Conservation (phyloP, 2,113 vertebrate species). For the Chaenogobius annularis region DNA sequence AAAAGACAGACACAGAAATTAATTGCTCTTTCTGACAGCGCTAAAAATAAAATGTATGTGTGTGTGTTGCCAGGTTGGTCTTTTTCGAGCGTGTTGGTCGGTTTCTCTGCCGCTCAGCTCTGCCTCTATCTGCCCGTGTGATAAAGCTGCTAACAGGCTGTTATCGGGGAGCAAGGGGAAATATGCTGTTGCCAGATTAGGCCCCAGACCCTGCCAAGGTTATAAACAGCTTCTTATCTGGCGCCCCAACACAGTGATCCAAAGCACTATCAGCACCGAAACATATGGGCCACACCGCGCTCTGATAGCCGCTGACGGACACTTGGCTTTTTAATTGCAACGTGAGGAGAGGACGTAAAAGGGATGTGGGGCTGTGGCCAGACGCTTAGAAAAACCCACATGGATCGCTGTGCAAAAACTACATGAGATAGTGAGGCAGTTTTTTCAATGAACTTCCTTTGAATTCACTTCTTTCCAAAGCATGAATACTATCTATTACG, state of each 20-base stretch:
- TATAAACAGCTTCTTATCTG: slow-evolving; percentile 99
- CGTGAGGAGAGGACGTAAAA: slow-evolving; percentile 74
- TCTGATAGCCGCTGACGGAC: slow-evolving; percentile 92
- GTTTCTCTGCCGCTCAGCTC: slow-evolving; percentile 52
- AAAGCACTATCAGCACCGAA: slow-evolving; percentile 94
- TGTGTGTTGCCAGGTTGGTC: slow-evolving; percentile 69
- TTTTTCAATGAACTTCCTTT: slow-evolving; percentile 17
- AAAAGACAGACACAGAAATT: slow-evolving; percentile 72
- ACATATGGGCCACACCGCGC: slow-evolving; percentile 95
- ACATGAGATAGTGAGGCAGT: slow-evolving; percentile 35
- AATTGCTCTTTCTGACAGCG: slow-evolving; percentile 65
- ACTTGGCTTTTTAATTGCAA: slow-evolving; percentile 92
- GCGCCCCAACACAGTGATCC: slow-evolving; percentile 95
- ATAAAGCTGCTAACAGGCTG: slow-evolving; percentile 95
- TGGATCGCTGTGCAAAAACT: slow-evolving; percentile 54
- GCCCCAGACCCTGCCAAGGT: slow-evolving; percentile 95
- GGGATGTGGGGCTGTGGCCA: slow-evolving; percentile 58
- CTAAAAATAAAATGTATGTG: slow-evolving; percentile 88
- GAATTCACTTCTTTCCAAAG: background rate
- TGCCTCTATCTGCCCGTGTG: slow-evolving; percentile 88
- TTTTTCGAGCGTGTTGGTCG: slow-evolving; percentile 75
- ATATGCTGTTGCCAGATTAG: slow-evolving; percentile 99
- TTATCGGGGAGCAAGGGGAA: slow-evolving; percentile 94
- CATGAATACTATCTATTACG: background rate
- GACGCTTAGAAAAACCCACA: slow-evolving; percentile 56